phyloP scores from a whole-genome alignment of 1,140 invertebrate genomes.

The Dreissena polymorpha region DNA sequence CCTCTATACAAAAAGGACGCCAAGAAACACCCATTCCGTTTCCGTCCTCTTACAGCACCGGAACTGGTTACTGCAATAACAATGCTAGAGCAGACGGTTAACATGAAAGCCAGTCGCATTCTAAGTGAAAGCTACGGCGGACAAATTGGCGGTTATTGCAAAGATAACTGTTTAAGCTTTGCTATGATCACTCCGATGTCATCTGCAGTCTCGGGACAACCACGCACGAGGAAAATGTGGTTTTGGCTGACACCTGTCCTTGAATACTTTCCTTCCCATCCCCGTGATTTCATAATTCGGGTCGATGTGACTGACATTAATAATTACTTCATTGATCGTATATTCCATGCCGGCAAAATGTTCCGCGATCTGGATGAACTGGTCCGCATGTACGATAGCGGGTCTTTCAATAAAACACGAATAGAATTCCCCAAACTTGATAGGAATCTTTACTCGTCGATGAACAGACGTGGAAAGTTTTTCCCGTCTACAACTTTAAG shows the following conservation, averaged over 20 bases:
- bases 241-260: constrained; percentile 54
- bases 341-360: constrained; percentile 58
- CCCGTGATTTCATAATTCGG: constrained; percentile 63
- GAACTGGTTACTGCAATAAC: constrained; percentile 32
- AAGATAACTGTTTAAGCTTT: constrained; percentile 50
- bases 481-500: constrained; percentile 48
- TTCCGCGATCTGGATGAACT: constrained; percentile 47
- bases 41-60: constrained; percentile 38
- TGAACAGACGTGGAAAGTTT: constrained; percentile 25
- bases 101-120: constrained; percentile 41
- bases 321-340: constrained; percentile 53
- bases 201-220: constrained; percentile 35
- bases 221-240: constrained; percentile 58
- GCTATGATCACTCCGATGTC: constrained; percentile 55
- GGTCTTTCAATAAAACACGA: constrained; percentile 31
- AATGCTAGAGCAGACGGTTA: constrained; percentile 39
- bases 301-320: constrained; percentile 51
- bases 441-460: constrained; percentile 36
- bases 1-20: constrained; percentile 33
- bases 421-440: constrained; percentile 32
- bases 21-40: constrained; percentile 17
- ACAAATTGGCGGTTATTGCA: constrained; percentile 52
- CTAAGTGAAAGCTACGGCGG: constrained; percentile 43
- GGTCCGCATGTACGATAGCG: constrained; percentile 17
- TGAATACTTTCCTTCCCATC: constrained; percentile 57